A percentile compares a stretch with the other conserved stretches of the same genome.
These are phyloP conservation scores for Oxycera nigricornis DNA, from an alignment of 2,888 invertebrate species.

Conservation along the genomic window DNA sequence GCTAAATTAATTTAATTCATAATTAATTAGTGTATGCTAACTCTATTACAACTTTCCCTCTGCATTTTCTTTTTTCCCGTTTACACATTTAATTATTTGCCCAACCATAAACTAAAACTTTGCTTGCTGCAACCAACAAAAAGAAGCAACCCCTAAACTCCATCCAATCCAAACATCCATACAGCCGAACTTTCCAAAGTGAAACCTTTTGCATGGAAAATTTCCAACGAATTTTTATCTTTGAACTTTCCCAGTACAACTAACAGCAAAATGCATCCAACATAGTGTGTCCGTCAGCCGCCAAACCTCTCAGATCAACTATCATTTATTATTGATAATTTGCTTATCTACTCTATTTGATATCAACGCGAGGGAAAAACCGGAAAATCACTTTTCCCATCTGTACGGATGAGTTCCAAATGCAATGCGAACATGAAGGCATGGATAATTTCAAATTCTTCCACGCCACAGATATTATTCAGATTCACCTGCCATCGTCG, in stretches of 20 bases:
- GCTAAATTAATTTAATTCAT: no score
- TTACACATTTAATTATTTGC: no score
- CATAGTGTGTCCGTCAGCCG: not conserved
- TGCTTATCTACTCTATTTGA: not conserved
- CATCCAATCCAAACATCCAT: no score
- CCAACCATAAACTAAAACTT: no score
- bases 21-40: no score
- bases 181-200: no score
- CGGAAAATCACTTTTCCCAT: slow-evolving; percentile 7
- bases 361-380: not conserved
- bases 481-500: not conserved
- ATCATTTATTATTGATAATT: slow-evolving; percentile 24
- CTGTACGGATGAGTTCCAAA: not conserved
- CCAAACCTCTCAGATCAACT: not conserved
- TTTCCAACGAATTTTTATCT: not conserved
- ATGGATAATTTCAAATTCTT: slow-evolving; percentile 4
- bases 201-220: not conserved
- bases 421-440: not conserved
- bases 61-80: no score
- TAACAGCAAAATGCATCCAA: not conserved
- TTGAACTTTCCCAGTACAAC: not conserved
- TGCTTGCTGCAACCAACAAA: no score
- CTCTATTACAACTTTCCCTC: no score
- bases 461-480: not conserved
- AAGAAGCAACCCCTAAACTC: no score